These are phyloP conservation scores for Euplexia lucipara DNA, from an alignment of 2,888 invertebrate genomes.

Conservation along the genomic window DNA sequence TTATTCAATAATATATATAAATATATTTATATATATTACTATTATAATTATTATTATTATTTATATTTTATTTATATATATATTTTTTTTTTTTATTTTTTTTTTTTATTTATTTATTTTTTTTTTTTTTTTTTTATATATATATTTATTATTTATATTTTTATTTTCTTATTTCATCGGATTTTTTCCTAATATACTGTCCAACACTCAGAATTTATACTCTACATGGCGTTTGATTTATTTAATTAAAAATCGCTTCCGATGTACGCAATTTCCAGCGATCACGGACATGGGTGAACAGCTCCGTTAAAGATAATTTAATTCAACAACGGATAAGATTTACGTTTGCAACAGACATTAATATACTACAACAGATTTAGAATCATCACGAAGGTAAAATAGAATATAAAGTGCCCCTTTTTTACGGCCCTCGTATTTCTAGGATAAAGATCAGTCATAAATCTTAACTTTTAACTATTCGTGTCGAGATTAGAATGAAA, in stretches of 20 bases:
- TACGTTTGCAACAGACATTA: constrained; percentile 5
- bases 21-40: too few relatives aligned
- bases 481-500: constrained; percentile 22
- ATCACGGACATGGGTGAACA: constrained; percentile 16
- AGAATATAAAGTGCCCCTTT: constrained; percentile 5
- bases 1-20: too few relatives aligned
- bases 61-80: too few relatives aligned
- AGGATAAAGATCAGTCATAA: constrained; percentile 9
- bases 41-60: neutral
- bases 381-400: neutral
- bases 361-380: neutral
- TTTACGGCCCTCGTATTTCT: constrained; percentile 7
- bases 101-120: too few relatives aligned
- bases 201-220: neutral
- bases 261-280: neutral
- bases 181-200: too few relatives aligned
- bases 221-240: neutral
- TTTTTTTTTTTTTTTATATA: too few relatives aligned
- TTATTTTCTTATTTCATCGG: too few relatives aligned
- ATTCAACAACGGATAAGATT: constrained; percentile 19
- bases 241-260: neutral
- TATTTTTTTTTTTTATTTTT: too few relatives aligned
- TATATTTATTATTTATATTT: too few relatives aligned
- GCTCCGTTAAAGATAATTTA: constrained; percentile 30
- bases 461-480: constrained; percentile 29